A percentile compares a stretch with the other conserved stretches of the same genome.
Conservation (phyloP, 2,797 vertebrate genomes). For the Podarcis lilfordi region DNA sequence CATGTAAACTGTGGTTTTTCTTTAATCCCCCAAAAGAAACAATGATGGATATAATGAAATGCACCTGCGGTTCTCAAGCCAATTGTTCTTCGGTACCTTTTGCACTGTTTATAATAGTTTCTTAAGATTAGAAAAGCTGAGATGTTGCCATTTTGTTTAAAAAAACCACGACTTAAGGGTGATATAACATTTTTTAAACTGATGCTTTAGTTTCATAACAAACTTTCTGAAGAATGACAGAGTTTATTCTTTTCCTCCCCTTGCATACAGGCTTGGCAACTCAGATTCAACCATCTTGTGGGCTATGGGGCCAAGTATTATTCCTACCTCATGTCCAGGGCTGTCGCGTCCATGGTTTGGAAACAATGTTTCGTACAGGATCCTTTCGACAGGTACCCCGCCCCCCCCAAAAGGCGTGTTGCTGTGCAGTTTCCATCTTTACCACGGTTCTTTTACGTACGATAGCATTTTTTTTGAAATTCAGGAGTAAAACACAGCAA, state of each 20-base stretch:
- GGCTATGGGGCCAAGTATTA: constrained; percentile 98
- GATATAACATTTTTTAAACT: not conserved
- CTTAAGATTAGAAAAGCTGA: not conserved
- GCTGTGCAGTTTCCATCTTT: not conserved
- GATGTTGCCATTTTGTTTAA: not conserved
- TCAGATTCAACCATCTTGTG: constrained; percentile 95
- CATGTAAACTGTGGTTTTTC: constrained; percentile 23
- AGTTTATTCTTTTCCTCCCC: constrained; percentile 27
- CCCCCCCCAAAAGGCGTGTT: not conserved
- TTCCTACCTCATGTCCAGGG: constrained; percentile 97
- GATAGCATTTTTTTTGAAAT: no score
- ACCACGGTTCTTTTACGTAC: no score
- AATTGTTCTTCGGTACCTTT: constrained; percentile 11
- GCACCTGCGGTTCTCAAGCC: not conserved
- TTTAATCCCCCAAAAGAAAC: constrained; percentile 34
- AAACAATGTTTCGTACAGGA: constrained; percentile 93
- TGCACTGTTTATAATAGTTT: not conserved
- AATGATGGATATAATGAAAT: not conserved
- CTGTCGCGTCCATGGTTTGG: constrained; percentile 98
- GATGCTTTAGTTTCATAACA: not conserved
- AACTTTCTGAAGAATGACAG: not conserved
- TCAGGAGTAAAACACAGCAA: no score
- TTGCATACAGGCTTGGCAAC: constrained; percentile 91
- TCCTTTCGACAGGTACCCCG: constrained; percentile 91
- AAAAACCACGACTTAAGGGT: not conserved